A percentile compares a stretch with the other conserved stretches of the same genome.
Conservation (phyloP, 2,888 invertebrate species). For the Hydrotaea cyrtoneurina region DNA sequence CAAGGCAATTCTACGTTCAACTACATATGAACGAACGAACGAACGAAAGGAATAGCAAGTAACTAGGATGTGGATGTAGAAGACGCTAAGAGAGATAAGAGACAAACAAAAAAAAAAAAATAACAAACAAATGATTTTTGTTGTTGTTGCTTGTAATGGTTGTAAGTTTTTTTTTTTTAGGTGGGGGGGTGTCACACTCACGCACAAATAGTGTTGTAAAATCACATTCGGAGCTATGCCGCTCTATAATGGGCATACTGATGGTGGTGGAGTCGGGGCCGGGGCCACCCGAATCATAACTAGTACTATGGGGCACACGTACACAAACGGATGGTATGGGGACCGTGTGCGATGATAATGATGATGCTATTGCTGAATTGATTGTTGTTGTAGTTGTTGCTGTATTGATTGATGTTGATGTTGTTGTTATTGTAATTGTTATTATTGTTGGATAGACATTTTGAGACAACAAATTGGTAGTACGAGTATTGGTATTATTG, state of each 20-base stretch:
- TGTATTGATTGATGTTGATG: constrained; percentile 72
- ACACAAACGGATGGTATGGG: constrained; percentile 81
- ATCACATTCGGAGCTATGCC: constrained; percentile 80
- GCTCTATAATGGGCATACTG: constrained; percentile 79
- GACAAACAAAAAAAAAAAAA: too few species aligned
- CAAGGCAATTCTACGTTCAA: background rate
- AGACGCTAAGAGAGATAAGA: background rate
- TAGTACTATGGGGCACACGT: constrained; percentile 81
- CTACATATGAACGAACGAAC: background rate
- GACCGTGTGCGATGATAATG: constrained; percentile 75
- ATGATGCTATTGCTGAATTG: constrained; percentile 70
- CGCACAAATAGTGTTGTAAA: constrained; percentile 81
- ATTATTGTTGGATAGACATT: constrained; percentile 68
- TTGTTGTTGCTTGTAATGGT: background rate
- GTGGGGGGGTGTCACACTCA: constrained; percentile 80
- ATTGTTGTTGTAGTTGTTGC: constrained; percentile 47
- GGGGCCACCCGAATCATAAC: constrained; percentile 77
- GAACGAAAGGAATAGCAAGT: background rate
- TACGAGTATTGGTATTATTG: constrained; percentile 35
- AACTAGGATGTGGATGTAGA: background rate
- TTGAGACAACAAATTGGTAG: background rate
- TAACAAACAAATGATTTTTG: background rate
- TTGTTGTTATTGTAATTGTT: constrained; percentile 56
- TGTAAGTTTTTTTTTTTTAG: too few species aligned
- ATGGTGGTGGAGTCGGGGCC: constrained; percentile 69